Evolutionary conservation across 2,113 vertebrate genomes (phyloP), one percentile per base, ranked within the genome.

Genomic region (Nannospalax galili): DNA sequence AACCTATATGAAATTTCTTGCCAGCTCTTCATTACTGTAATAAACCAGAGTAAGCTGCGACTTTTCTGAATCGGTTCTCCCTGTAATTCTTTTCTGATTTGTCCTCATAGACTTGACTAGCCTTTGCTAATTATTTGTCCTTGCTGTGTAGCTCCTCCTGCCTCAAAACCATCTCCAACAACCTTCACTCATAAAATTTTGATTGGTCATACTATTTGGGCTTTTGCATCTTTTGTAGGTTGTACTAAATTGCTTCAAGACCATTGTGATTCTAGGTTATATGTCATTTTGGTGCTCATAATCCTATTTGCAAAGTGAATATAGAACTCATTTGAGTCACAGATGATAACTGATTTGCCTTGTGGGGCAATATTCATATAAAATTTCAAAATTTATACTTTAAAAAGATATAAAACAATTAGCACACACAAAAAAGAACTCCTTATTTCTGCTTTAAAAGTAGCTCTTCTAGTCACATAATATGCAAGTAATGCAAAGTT

Each of bases 311-410:
- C 72, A 77, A 85, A 85, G 37, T 90, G 35, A 90, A 40, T 82
- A 35, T 45, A 88, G 62, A 86, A 72, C 4, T 90, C 85, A 11
- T 91, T 30, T 74, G 40, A 81, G 70, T 65, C 69, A 56, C 4
- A 48, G 15, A 70, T 32, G 79, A 35, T 62, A 70, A 17, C 92
- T 93, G 84, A 65, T 88, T 86, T 94, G 48, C 5, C 40, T 93
- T 24, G 35, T 64, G 58, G 30, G 94, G 69, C 58, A 35, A 78
- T 79, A 65, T 72, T 96, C 85, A 67, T 69, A 7, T 56, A 58
- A n/a, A 94, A 82, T 89, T 91, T 24, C 35, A 87, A 72, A 95
- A 62, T 92, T 89, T 93, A 69, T 52, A 74, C 9, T n/a, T 92
- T 90, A 56, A n/a, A 91, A 89, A 84, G 37, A 12, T 86, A 42